Conservation (phyloP, 2,888 invertebrate genomes). For the Margaritifera margaritifera region DNA sequence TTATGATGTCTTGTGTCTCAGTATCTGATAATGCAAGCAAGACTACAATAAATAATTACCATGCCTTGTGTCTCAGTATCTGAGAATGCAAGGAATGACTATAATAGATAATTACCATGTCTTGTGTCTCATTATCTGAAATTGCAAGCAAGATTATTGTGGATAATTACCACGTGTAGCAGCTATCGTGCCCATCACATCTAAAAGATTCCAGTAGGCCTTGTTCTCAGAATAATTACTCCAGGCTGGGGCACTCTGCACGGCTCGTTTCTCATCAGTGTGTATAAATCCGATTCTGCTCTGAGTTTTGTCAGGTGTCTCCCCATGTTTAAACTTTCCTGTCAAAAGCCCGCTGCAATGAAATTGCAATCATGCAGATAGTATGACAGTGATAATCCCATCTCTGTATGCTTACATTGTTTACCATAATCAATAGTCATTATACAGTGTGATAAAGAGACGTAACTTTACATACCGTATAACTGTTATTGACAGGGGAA, state of each 20-base stretch:
- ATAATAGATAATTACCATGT: too few relatives aligned
- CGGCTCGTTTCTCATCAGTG: conserved; percentile 13
- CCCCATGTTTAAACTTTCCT: conserved; percentile 28
- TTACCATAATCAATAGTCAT: not conserved
- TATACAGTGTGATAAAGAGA: too few relatives aligned
- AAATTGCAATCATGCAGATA: not conserved
- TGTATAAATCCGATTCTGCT: conserved; percentile 14
- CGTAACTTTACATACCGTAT: too few relatives aligned
- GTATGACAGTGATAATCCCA: too few relatives aligned
- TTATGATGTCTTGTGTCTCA: too few relatives aligned
- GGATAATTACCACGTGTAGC: conserved; percentile 15
- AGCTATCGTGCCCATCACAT: conserved; percentile 12
- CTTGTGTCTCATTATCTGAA: too few relatives aligned
- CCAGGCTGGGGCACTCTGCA: conserved; percentile 27
- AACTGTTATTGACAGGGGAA: too few relatives aligned
- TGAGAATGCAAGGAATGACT: too few relatives aligned
- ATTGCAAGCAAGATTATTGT: too few relatives aligned
- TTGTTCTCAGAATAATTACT: conserved; percentile 19
- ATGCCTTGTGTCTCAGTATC: too few relatives aligned
- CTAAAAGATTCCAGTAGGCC: conserved; percentile 25
- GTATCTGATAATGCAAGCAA: too few relatives aligned
- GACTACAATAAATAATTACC: too few relatives aligned
- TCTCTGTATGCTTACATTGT: not conserved
- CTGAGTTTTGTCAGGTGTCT: conserved; percentile 1
- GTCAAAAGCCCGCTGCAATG: conserved; percentile 25